Base-by-base conservation (phyloP, 2,797 vertebrate genomes). In the Liparis tanakae region DNA sequence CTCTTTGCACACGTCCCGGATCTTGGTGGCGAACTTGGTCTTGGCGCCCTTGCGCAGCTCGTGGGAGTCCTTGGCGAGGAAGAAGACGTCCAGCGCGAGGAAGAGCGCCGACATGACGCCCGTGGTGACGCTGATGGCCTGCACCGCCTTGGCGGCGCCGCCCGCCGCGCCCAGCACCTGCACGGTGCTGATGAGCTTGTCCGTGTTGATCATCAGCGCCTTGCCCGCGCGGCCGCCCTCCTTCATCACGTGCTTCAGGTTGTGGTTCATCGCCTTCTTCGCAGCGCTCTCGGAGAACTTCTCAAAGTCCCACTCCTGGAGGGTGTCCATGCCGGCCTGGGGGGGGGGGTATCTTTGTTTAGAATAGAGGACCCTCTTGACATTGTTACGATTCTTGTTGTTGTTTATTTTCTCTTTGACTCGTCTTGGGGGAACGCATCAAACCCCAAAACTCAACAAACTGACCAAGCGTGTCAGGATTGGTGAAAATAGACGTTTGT, bases 181-280 rank as follows among this genome's bases (percentile, higher is more conserved):
- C 70, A 94, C 92, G 0, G 94, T 93, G 84, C 91, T 93, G 70
- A 94, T 87, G 46, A 95, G 91, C 55, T 92, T 93, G 59, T 95
- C 93, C 0, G 92, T 91, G 87, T 95, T 94, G 75, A 94, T 85
- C 80, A 93, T 84, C 36, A 94, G 87, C 5, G 90, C 90, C 80
- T 93, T 95, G 0, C 94, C 94, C 0, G 93, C 93, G 0, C 92
- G 89, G 2, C 92, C 93, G 0, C 94, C 94, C 77, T 95, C 94
- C 78, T 93, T 94, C 89, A 95, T 78, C 63, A 95, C 94, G 0
- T 94, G 91, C 78, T 94, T 94, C 4, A 95, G 84, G 82, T 92
- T 95, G 71, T 90, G 94, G 85, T 93, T 94, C 67, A 95, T 54
- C 10, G 93, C 93, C 5, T 93, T 92, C 63, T 89, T 93, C 53